Evolutionary conservation across 2,888 invertebrate species (phyloP).

Genomic region (Epinotia demarniana): DNA sequence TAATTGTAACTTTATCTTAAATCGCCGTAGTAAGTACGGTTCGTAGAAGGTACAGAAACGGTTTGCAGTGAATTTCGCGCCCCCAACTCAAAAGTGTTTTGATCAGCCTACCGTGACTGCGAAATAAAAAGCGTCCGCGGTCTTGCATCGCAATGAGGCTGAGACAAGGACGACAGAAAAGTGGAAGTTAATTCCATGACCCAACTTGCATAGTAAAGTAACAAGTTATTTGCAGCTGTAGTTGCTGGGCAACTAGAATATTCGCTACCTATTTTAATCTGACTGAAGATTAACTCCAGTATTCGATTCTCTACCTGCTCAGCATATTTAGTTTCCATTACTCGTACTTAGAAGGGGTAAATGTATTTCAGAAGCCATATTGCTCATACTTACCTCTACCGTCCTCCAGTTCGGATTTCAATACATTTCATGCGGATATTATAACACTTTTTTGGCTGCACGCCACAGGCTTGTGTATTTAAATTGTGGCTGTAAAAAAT

Average conservation of each 20-base stretch:
- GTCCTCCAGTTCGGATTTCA: constrained; percentile 32
- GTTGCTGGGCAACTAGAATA: constrained; percentile 18
- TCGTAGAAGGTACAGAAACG: constrained; percentile 47
- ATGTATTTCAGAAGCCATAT: constrained; percentile 33
- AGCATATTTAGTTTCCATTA: not conserved
- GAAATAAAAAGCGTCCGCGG: constrained; percentile 59
- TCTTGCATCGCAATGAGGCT: constrained; percentile 65
- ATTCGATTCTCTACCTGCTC: not conserved
- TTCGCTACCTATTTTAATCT: constrained; percentile 7
- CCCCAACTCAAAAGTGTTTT: constrained; percentile 62
- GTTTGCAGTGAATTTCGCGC: constrained; percentile 53
- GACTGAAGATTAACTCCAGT: constrained; percentile 3
- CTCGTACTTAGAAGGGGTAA: not conserved
- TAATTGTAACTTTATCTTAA: not conserved
- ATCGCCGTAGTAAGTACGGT: constrained; percentile 7
- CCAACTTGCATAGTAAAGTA: constrained; percentile 47
- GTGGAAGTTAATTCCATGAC: constrained; percentile 58
- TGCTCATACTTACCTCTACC: not conserved
- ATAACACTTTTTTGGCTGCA: constrained; percentile 45
- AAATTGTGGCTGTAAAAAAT: constrained; percentile 43
- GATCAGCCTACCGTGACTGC: constrained; percentile 64
- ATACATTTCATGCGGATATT: constrained; percentile 40
- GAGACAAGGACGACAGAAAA: constrained; percentile 54
- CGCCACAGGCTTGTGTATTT: constrained; percentile 41
- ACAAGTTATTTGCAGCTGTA: constrained; percentile 44